Evolutionary conservation across 1,140 invertebrate species (phyloP).

Genomic region (Cyclina sinensis): DNA sequence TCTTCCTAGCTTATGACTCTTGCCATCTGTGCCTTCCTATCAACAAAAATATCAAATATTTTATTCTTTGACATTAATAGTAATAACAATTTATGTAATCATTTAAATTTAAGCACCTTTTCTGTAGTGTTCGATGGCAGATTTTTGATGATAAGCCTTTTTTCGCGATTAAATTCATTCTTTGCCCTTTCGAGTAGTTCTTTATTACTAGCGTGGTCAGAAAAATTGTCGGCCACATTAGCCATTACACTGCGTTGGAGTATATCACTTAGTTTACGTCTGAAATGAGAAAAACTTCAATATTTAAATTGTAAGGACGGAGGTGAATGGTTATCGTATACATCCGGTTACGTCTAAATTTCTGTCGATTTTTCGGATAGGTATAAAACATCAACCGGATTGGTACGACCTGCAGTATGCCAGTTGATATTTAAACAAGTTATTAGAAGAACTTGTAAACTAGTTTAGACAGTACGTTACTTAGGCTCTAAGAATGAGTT

Average conservation of each 20-base stretch:
- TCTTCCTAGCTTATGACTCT: too few relatives aligned
- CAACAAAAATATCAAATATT: too few relatives aligned
- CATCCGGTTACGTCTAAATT: conserved; percentile 18
- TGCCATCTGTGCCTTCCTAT: too few relatives aligned
- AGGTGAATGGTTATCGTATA: background rate
- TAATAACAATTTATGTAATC: too few relatives aligned
- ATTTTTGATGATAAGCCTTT: conserved; percentile 63
- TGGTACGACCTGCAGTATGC: too few relatives aligned
- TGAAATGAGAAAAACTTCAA: background rate
- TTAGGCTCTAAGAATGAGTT: too few relatives aligned
- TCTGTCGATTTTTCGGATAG: too few relatives aligned
- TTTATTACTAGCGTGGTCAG: conserved; percentile 42
- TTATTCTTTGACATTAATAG: too few relatives aligned
- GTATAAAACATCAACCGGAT: too few relatives aligned
- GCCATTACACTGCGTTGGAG: background rate
- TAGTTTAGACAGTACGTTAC: too few relatives aligned
- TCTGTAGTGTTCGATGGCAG: conserved; percentile 50
- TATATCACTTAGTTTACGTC: background rate
- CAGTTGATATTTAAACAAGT: too few relatives aligned
- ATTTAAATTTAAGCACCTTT: conserved; percentile 28
- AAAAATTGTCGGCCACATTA: conserved; percentile 36
- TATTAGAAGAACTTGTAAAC: too few relatives aligned
- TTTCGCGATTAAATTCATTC: conserved; percentile 65
- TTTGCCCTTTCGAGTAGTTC: conserved; percentile 61
- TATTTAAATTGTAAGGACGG: background rate